Evolutionary conservation across 2,888 invertebrate species (phyloP), one percentile per base, ranked within the genome.

Genomic region (Thecophora atra): DNA sequence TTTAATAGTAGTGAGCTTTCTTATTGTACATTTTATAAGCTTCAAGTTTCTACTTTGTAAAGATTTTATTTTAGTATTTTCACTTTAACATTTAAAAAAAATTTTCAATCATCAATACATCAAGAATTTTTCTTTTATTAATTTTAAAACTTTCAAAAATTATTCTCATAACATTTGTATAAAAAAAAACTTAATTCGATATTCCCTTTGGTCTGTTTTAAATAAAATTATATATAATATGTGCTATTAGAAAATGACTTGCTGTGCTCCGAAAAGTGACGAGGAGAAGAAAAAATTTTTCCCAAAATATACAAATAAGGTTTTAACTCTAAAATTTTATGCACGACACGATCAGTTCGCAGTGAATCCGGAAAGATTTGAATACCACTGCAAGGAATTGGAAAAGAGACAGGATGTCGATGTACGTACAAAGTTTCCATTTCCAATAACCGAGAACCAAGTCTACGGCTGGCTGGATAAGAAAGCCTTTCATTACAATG

Each of bases 401-500:
- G 75, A 73, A 19, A 74, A 74, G 62, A 73, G 73, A 17, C 30
- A 70, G 13, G 58, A 67, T 54, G 73, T 69, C 21, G 73, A 75
- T 69, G 24, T 44, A 5, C 73, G 73, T 7, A 65, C 74, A 56
- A 54, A 47, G 11, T 73, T 62, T 37, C 21, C 66, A 30, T 76
- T 75, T 3, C 78, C 78, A 24, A 52, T 76, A 42, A 77, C 78
- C 1, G 74, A 74, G 74, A 78, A 77, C 73, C 78, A 78, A 76
- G 72, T 60, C 7, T 77, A 78, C 42, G 77, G 77, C 47, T 78
- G 78, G 77, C 28, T 75, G 8, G 75, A 75, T 65, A 60, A 74
- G 56, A 70, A 62, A 17, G 73, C 74, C 7, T 65, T 71, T 1
- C 58, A 28, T n/a, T 77, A 74, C 19, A 63, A 65, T 0, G 73